These are phyloP conservation scores for Sminthurinus signatus DNA, from an alignment of 1,140 invertebrate genomes.

Conservation along the genomic window DNA sequence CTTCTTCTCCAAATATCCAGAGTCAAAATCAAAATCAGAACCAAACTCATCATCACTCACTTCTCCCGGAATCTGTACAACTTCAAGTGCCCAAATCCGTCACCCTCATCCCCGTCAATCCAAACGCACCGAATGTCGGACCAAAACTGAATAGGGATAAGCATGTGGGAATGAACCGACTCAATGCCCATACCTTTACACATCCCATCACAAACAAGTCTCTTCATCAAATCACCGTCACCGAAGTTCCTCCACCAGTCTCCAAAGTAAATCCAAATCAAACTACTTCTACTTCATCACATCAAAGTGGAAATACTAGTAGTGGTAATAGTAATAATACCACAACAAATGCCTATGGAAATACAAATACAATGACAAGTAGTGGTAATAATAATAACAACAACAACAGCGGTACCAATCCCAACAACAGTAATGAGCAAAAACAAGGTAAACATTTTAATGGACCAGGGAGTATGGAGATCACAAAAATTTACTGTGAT, in stretches of 20 bases:
- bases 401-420: no score
- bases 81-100: constrained; percentile 40
- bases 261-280: neutral
- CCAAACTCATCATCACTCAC: constrained; percentile 14
- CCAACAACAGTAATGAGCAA: no score
- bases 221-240: constrained; percentile 40
- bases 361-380: constrained; percentile 19
- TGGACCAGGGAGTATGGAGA: constrained; percentile 41
- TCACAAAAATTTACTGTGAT: constrained; percentile 40
- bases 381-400: constrained; percentile 12
- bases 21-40: constrained; percentile 7
- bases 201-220: constrained; percentile 41
- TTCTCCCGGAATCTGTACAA: constrained; percentile 37
- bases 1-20: neutral
- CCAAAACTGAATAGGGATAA: neutral
- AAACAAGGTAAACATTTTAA: constrained; percentile 38
- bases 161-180: neutral
- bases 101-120: constrained; percentile 40
- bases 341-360: neutral
- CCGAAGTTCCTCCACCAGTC: constrained; percentile 36
- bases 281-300: neutral
- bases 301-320: neutral
- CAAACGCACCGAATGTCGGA: constrained; percentile 20
- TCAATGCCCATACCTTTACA: constrained; percentile 34
- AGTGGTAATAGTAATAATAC: neutral